Evolutionary conservation across 2,797 vertebrate genomes (phyloP).

Genomic region (Pseudotriccus pelzelni): DNA sequence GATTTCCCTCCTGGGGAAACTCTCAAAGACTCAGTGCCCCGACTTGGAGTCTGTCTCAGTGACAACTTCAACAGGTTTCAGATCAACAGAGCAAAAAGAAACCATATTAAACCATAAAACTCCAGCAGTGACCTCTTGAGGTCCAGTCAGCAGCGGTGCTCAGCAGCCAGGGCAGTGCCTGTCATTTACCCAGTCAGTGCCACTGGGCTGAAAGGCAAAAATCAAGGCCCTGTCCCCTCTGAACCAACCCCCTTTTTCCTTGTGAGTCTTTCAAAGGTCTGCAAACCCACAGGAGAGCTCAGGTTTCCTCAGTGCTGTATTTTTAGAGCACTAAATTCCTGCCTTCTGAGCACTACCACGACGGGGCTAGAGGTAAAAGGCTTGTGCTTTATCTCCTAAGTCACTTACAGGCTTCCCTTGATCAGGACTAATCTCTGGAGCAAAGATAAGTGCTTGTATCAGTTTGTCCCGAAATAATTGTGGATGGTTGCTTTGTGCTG

Average conservation of each 20-base stretch:
- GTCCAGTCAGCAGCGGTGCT: not conserved
- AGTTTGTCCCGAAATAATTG: constrained; percentile 51
- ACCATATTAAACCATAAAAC: not conserved
- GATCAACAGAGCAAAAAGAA: constrained; percentile 11
- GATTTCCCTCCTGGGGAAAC: constrained; percentile 12
- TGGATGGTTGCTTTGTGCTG: constrained; percentile 5
- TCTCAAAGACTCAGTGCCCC: not conserved
- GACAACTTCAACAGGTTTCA: constrained; percentile 31
- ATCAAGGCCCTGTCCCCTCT: not conserved
- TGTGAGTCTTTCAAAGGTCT: not conserved
- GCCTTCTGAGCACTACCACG: not conserved
- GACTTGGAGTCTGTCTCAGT: not conserved
- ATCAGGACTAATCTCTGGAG: constrained; percentile 60
- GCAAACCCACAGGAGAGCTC: not conserved
- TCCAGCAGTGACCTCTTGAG: constrained; percentile 18
- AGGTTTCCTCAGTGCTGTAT: not conserved
- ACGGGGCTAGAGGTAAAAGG: constrained; percentile 28
- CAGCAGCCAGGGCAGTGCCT: constrained; percentile 4
- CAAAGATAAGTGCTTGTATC: constrained; percentile 58
- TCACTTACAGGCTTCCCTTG: constrained; percentile 42
- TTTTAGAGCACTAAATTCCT: constrained; percentile 4
- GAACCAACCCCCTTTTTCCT: not conserved
- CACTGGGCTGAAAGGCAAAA: not conserved
- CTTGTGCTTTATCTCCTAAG: constrained; percentile 33
- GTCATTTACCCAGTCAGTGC: not conserved